Percentiles rank a stretch among this genome's conserved stretches.
Conservation (phyloP, 1,140 invertebrate genomes). For the Physella acuta region DNA sequence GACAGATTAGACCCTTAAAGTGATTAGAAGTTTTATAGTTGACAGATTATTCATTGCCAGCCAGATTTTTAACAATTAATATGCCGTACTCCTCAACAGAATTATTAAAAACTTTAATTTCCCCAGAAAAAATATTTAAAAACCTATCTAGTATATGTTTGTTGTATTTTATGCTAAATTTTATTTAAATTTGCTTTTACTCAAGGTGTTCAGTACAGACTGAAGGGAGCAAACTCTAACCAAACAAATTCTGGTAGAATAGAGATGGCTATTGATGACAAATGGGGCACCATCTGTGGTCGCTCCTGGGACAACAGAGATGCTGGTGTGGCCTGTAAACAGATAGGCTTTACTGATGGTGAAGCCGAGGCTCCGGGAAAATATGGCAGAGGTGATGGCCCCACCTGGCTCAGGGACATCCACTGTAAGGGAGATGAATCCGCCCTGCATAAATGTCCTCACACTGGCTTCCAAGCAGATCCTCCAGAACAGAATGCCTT, state of each 20-base stretch:
- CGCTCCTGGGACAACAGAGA: constrained; percentile 42
- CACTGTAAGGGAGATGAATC: constrained; percentile 46
- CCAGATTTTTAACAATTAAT: too few species aligned
- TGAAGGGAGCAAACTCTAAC: constrained; percentile 12
- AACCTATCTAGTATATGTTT: not conserved
- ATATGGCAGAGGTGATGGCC: constrained; percentile 43
- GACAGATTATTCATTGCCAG: too few species aligned
- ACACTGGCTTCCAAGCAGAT: constrained; percentile 40
- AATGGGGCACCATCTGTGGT: constrained; percentile 54
- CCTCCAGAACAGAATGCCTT: constrained; percentile 24
- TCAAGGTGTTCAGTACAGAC: constrained; percentile 29
- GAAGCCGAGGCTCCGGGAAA: constrained; percentile 32
- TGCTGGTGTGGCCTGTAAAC: constrained; percentile 45
- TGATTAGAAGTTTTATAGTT: too few species aligned
- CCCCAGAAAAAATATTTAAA: not conserved
- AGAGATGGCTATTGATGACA: constrained; percentile 67
- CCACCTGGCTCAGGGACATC: constrained; percentile 48
- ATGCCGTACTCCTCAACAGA: too few species aligned
- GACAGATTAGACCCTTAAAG: too few species aligned
- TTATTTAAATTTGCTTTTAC: not conserved
- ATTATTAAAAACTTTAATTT: not conserved
- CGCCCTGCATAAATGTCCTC: constrained; percentile 37
- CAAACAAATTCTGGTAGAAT: constrained; percentile 66
- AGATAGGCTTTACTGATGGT: constrained; percentile 41
- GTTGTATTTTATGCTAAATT: not conserved